Evolutionary conservation across 2,797 vertebrate species (phyloP).

Genomic region (Microcaecilia unicolor): DNA sequence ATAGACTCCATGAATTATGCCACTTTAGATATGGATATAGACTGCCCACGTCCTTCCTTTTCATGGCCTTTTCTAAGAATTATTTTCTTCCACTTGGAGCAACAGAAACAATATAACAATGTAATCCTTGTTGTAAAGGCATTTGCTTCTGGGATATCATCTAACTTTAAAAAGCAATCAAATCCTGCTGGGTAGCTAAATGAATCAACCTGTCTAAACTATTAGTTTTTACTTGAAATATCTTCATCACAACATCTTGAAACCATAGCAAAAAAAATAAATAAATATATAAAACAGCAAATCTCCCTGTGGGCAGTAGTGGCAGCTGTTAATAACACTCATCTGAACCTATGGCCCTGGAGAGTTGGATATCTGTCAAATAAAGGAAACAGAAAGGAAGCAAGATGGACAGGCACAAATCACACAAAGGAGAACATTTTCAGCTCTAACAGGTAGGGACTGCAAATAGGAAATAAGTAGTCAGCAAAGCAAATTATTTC

Average conservation of each 20-base stretch:
- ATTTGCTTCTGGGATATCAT: slow-evolving; percentile 24
- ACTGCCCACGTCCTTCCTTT: background rate
- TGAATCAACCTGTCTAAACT: slow-evolving; percentile 47
- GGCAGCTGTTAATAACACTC: slow-evolving; percentile 40
- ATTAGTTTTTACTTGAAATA: slow-evolving; percentile 26
- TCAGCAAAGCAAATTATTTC: slow-evolving; percentile 46
- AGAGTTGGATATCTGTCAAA: slow-evolving; percentile 32
- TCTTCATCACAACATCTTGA: slow-evolving; percentile 45
- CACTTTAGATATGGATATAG: too few species aligned
- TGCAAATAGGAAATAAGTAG: slow-evolving; percentile 34
- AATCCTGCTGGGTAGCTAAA: slow-evolving; percentile 37
- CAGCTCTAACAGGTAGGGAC: slow-evolving; percentile 35
- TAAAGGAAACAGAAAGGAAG: slow-evolving; percentile 30
- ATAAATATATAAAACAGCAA: too few species aligned
- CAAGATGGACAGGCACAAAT: slow-evolving; percentile 2
- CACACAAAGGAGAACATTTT: slow-evolving; percentile 17
- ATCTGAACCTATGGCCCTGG: slow-evolving; percentile 29
- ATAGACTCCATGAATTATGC: too few species aligned
- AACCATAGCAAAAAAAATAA: slow-evolving; percentile 31
- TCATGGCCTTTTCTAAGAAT: background rate
- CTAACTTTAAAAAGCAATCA: slow-evolving; percentile 40
- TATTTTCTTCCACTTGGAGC: slow-evolving; percentile 4
- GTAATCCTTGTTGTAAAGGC: background rate
- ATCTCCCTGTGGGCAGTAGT: slow-evolving; percentile 33
- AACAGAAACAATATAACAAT: background rate